phyloP scores from a whole-genome alignment of 2,797 vertebrate genomes.

The Gila robusta region DNA sequence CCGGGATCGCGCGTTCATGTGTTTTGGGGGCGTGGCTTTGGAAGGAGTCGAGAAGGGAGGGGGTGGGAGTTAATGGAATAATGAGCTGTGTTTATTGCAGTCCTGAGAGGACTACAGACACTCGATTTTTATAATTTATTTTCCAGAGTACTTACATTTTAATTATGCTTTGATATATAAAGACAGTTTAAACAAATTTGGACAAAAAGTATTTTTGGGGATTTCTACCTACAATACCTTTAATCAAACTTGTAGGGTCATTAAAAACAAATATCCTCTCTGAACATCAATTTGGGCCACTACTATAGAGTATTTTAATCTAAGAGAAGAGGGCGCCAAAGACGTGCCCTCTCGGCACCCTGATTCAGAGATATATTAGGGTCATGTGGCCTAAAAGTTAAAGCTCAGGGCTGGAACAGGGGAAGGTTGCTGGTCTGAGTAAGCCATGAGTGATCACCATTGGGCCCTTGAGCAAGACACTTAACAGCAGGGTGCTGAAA shows the following conservation, averaged over 20 bases:
- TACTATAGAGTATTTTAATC: not conserved
- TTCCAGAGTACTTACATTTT: too few relatives aligned
- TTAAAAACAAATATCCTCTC: not conserved
- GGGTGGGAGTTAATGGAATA: too few relatives aligned
- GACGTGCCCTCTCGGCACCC: not conserved
- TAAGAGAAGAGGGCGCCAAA: not conserved
- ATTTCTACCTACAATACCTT: not conserved
- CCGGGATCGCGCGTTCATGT: too few relatives aligned
- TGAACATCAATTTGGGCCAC: not conserved
- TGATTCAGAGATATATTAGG: too few relatives aligned
- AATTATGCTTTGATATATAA: too few relatives aligned
- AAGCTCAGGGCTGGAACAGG: not conserved
- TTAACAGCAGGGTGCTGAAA: slow-evolving; percentile 12
- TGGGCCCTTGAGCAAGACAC: slow-evolving; percentile 17
- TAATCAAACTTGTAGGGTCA: not conserved
- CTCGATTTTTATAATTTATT: too few relatives aligned
- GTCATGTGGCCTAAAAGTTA: not conserved
- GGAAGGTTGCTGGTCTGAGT: not conserved
- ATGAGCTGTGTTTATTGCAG: too few relatives aligned
- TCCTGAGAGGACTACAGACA: too few relatives aligned
- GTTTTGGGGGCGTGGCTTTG: too few relatives aligned
- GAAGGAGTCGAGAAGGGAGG: too few relatives aligned
- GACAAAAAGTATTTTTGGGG: too few relatives aligned
- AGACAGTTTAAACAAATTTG: too few relatives aligned
- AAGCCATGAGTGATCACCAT: not conserved